Percentiles rank a stretch among this genome's conserved stretches.
Conservation (phyloP, 2,797 vertebrate genomes). For the Fratercula arctica region DNA sequence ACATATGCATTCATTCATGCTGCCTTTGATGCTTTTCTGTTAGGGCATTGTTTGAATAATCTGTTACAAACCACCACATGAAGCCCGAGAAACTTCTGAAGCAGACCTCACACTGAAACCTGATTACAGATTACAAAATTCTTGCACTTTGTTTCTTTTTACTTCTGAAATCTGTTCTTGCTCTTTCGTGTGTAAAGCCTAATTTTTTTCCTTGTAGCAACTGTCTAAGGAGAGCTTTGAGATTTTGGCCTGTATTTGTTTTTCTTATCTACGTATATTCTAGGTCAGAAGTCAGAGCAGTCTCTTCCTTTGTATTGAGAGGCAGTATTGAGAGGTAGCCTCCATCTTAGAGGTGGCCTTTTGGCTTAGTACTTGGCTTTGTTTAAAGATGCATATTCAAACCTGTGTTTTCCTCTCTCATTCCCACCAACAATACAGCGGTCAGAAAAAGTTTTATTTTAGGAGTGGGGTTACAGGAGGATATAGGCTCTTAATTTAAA, state of each 20-base stretch:
- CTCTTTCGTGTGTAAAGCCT: background rate
- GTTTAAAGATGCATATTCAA: slow-evolving; percentile 59
- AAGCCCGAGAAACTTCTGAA: background rate
- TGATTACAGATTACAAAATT: background rate
- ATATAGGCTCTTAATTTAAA: slow-evolving; percentile 53
- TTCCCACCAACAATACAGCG: slow-evolving; percentile 26
- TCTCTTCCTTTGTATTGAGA: background rate
- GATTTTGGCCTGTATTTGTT: background rate
- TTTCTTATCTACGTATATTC: background rate
- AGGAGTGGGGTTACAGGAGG: background rate
- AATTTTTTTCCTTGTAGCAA: background rate
- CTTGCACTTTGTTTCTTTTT: background rate
- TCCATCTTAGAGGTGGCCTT: background rate
- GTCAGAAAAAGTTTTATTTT: slow-evolving; percentile 52
- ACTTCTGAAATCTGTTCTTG: background rate
- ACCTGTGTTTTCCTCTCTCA: background rate
- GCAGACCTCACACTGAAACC: background rate
- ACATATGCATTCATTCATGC: background rate
- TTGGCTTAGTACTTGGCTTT: slow-evolving; percentile 49
- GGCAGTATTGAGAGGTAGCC: background rate
- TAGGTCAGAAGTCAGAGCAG: background rate
- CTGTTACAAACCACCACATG: background rate
- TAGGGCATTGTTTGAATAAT: background rate
- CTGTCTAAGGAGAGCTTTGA: background rate
- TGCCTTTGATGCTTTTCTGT: background rate